phyloP scores from a whole-genome alignment of 1,140 invertebrate genomes.

The Cyphomyrmex costatus region DNA sequence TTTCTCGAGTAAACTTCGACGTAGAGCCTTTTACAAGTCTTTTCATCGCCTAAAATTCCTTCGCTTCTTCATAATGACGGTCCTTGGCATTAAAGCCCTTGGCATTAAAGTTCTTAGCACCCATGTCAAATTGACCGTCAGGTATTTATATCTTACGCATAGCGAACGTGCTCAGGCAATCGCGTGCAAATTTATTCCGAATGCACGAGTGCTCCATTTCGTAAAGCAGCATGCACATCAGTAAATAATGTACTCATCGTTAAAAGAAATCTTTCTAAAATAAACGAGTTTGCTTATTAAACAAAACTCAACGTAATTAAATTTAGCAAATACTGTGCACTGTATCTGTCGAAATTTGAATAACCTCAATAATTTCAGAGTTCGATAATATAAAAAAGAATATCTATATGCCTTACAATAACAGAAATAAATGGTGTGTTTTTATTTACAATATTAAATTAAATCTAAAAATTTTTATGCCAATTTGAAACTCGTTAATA shows the following conservation, averaged over 20 bases:
- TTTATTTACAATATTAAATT: not conserved
- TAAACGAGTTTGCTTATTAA: conserved; percentile 20
- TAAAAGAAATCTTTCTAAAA: not conserved
- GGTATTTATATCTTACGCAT: conserved; percentile 18
- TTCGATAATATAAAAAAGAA: not conserved
- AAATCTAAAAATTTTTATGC: not conserved
- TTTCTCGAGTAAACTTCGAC: not conserved
- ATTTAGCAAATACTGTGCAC: not conserved
- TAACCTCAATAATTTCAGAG: not conserved
- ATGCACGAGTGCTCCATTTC: conserved; percentile 23
- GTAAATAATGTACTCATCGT: not conserved
- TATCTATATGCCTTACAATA: not conserved
- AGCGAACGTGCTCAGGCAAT: conserved; percentile 36
- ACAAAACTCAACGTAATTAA: not conserved
- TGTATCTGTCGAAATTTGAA: not conserved
- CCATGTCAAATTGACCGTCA: conserved; percentile 27
- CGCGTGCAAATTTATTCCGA: conserved; percentile 79
- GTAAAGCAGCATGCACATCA: conserved; percentile 26
- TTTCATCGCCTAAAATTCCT: not conserved
- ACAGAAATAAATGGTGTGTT: not conserved
- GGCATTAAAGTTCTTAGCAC: not conserved
- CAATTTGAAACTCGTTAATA: not conserved
- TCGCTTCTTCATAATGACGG: conserved; percentile 3
- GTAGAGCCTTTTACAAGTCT: not conserved
- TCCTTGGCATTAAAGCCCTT: conserved; percentile 2